Evolutionary conservation across 2,888 invertebrate species (phyloP), one percentile per base, ranked within the genome.

Genomic region (Ophion ellenae): DNA sequence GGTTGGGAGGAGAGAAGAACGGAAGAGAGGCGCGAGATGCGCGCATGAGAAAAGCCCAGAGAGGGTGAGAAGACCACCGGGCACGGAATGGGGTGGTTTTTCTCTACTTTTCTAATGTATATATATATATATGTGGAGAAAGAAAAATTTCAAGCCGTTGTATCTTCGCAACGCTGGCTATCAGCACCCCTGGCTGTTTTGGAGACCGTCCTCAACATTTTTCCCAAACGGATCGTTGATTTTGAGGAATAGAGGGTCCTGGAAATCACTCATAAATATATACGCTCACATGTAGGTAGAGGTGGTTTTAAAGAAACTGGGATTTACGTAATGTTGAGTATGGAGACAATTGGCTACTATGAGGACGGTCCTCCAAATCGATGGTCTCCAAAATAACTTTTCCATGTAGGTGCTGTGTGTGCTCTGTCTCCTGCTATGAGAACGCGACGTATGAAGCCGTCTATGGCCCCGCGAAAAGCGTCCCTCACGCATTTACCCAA

Each of bases 381-480:
- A 53, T 53, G 17, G 53, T 53, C 53, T 5, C 14, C 53, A 4
- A 53, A 53, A 53, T 53, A 53, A 47, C 14, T 1, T 53, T 53
- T 14, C 20, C 36, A 36, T 63, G 36, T 53, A 67, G 61, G 14
- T 64, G 45, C 11, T 47, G n/a, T 63, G 36, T 67, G 32, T 45
- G 61, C 67, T 66, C 24, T 80, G 80, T 67, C 64, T 79, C 59
- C 66, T 53, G 83, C 71, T 69, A 77, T 70, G 78, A 77, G 83
- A 83, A 87, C 88, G 87, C 89, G 89, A 90, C 87, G 90, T 89
- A 90, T 89, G 89, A 90, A 89, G 90, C 90, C 90, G 90, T 92
- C 92, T 92, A 92, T 91, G 90, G 92, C 92, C 91, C 91, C 89
- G 87, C 89, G 90, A 92, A 89, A 90, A 75, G 69, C 91, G 91